Percentiles rank a stretch among this genome's conserved stretches.
These are phyloP conservation scores for Metallyticus violacea DNA, from an alignment of 2,888 invertebrate genomes.

Conservation along the genomic window DNA sequence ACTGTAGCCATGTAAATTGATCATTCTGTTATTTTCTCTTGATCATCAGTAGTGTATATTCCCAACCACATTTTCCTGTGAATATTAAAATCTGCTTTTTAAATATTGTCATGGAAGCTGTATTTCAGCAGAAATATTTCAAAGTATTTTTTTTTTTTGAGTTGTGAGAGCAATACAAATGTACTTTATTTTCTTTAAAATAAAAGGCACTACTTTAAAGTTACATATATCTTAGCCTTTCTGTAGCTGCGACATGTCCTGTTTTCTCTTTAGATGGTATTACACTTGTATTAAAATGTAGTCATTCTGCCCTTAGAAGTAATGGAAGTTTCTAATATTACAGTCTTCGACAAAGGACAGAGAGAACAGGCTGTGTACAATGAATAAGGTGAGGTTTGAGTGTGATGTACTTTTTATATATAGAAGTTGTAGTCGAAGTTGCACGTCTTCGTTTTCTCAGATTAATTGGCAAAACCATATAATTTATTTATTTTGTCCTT, in stretches of 20 bases:
- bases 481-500: background rate
- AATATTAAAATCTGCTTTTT: background rate
- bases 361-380: constrained; percentile 34
- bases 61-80: background rate
- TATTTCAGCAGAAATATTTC: background rate
- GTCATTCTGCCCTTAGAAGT: background rate
- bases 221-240: background rate
- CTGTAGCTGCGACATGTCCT: background rate
- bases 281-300: background rate
- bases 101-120: background rate
- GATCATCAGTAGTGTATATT: background rate
- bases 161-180: background rate
- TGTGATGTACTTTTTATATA: background rate
- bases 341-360: constrained; percentile 33
- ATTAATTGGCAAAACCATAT: background rate
- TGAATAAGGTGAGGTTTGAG: constrained; percentile 31
- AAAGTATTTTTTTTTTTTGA: background rate
- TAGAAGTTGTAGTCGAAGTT: background rate
- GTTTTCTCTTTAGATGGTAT: background rate
- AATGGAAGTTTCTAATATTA: constrained; percentile 22
- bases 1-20: too few relatives aligned
- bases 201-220: background rate
- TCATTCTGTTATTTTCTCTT: too few relatives aligned
- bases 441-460: background rate
- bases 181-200: background rate